Percentiles rank a stretch among this genome's conserved stretches.
These are phyloP conservation scores for Turdus rufiventris DNA, from an alignment of 2,113 vertebrate species.

Conservation along the genomic window DNA sequence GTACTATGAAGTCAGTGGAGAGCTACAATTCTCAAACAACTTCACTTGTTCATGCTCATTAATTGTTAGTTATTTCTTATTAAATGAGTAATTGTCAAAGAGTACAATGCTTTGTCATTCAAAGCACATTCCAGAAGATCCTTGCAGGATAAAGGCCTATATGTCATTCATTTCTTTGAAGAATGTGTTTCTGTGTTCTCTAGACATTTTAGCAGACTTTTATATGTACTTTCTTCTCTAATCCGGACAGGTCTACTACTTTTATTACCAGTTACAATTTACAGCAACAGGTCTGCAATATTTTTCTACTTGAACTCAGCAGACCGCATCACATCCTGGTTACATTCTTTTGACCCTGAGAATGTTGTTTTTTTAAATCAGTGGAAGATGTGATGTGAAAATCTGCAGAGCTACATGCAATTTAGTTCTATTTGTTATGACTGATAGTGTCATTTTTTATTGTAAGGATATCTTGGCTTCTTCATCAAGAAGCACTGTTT, in stretches of 20 bases:
- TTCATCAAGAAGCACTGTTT: background rate
- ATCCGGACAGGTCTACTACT: background rate
- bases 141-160: background rate
- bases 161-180: background rate
- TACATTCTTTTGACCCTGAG: background rate
- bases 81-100: background rate
- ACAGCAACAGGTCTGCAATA: background rate
- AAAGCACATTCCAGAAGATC: background rate
- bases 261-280: constrained; percentile 13
- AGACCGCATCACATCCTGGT: background rate
- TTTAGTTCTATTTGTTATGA: background rate
- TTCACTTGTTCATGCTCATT: background rate
- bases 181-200: background rate
- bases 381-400: background rate
- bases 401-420: background rate
- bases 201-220: background rate
- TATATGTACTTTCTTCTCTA: constrained; percentile 9
- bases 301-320: background rate
- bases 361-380: background rate
- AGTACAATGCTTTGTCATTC: background rate
- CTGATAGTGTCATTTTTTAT: background rate
- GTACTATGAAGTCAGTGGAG: background rate
- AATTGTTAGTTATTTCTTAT: background rate
- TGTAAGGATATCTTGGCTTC: background rate
- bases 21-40: background rate